Evolutionary conservation across 2,888 invertebrate species (phyloP).

Genomic region (Ormia ochracea): DNA sequence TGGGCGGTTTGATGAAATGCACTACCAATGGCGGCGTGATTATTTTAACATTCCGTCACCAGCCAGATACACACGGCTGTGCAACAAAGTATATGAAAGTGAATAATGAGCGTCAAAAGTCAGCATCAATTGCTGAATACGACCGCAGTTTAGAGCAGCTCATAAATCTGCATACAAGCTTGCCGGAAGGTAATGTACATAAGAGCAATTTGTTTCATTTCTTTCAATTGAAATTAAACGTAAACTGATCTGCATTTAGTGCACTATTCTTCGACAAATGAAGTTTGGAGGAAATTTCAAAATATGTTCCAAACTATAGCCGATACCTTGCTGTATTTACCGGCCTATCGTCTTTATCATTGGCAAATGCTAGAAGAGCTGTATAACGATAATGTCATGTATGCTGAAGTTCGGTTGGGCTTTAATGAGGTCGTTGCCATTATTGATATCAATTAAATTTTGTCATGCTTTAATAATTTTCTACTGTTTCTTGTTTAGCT

Average conservation of each 20-base stretch:
- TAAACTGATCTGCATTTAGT: slow-evolving; percentile 66
- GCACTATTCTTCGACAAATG: slow-evolving; percentile 70
- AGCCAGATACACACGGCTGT: slow-evolving; percentile 66
- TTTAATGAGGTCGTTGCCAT: slow-evolving; percentile 66
- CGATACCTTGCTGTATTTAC: slow-evolving; percentile 78
- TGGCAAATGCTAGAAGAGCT: slow-evolving; percentile 79
- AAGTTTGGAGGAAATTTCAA: slow-evolving; percentile 79
- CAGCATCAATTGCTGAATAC: slow-evolving; percentile 76
- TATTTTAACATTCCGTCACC: slow-evolving; percentile 67
- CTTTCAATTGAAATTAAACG: too few relatives aligned
- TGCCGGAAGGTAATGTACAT: slow-evolving; percentile 77
- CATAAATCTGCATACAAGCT: slow-evolving; percentile 79
- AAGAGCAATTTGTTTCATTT: background rate
- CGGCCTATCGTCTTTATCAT: slow-evolving; percentile 79
- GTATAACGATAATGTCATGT: slow-evolving; percentile 81
- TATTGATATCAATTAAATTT: background rate
- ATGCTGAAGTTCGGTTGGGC: slow-evolving; percentile 79
- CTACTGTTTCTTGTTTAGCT: slow-evolving; percentile 68
- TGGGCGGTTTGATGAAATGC: slow-evolving; percentile 73
- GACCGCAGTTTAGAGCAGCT: slow-evolving; percentile 79
- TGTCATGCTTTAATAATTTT: background rate
- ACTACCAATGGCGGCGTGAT: slow-evolving; percentile 63
- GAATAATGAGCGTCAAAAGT: slow-evolving; percentile 73
- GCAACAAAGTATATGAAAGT: slow-evolving; percentile 68
- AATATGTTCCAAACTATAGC: slow-evolving; percentile 77